A percentile compares a stretch with the other conserved stretches of the same genome.
These are phyloP conservation scores for Eupithecia subumbrata DNA, from an alignment of 2,888 invertebrate genomes.

Conservation along the genomic window DNA sequence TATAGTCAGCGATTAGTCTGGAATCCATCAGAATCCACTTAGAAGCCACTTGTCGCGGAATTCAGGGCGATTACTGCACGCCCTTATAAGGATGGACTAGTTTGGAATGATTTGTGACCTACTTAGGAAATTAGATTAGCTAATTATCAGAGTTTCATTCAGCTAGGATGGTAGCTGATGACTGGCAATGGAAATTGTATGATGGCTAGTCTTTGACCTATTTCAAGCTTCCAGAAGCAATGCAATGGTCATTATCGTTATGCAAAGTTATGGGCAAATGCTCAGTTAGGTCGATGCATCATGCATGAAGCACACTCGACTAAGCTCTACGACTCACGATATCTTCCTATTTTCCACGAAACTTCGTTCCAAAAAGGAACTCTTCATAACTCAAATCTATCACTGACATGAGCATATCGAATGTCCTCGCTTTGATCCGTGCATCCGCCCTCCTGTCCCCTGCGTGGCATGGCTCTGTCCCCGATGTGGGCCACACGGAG, in stretches of 20 bases:
- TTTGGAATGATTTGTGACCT: constrained; percentile 9
- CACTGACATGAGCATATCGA: background rate
- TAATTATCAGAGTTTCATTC: background rate
- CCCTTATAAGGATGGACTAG: constrained; percentile 1
- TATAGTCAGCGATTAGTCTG: constrained; percentile 29
- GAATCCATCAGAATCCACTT: constrained; percentile 26
- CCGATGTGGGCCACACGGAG: background rate
- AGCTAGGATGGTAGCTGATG: background rate
- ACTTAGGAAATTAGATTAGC: background rate
- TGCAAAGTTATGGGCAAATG: too few species aligned
- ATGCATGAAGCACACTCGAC: too few species aligned
- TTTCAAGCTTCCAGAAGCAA: background rate
- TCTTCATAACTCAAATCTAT: background rate
- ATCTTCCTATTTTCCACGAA: background rate
- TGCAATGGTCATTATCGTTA: too few species aligned
- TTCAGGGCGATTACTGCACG: constrained; percentile 20
- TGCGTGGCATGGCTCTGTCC: background rate
- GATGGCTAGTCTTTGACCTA: background rate
- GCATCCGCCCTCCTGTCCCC: background rate
- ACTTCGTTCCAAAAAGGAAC: background rate
- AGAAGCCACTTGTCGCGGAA: constrained; percentile 12
- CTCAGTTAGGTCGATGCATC: too few species aligned
- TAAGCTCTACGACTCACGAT: too few species aligned
- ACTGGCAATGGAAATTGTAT: too few species aligned
- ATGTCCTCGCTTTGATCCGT: constrained; percentile 5